Percentiles rank a stretch among this genome's conserved stretches.
Evolutionary conservation across 2,888 invertebrate species (phyloP).

Genomic region (Drosophila austrosaltans): DNA sequence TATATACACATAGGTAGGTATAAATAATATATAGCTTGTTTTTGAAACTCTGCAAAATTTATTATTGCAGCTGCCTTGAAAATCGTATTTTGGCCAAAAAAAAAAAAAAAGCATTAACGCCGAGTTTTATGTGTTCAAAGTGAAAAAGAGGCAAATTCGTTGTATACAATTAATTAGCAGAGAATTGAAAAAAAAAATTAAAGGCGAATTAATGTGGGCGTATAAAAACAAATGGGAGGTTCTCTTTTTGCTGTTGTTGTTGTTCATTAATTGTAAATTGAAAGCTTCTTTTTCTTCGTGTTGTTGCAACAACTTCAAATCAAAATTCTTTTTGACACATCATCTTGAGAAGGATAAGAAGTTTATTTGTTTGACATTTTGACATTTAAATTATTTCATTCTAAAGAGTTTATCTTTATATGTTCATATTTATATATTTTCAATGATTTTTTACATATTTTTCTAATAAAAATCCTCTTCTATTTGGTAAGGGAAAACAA

Average conservation of each 20-base stretch:
- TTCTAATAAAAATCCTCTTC: too few species aligned
- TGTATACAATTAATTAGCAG: slow-evolving; percentile 16
- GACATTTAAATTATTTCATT: not conserved
- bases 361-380: not conserved
- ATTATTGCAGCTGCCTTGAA: slow-evolving; percentile 71
- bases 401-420: too few species aligned
- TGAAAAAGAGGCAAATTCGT: slow-evolving; percentile 6
- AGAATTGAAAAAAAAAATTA: slow-evolving; percentile 8
- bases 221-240: not conserved
- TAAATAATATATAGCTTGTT: slow-evolving; percentile 19
- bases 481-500: too few species aligned
- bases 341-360: not conserved
- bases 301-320: not conserved
- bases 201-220: slow-evolving; percentile 4
- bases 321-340: not conserved
- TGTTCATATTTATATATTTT: too few species aligned
- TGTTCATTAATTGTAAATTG: slow-evolving; percentile 8
- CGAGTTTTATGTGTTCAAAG: slow-evolving; percentile 21
- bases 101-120: not conserved
- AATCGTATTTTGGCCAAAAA: slow-evolving; percentile 48
- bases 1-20: slow-evolving; percentile 8
- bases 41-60: slow-evolving; percentile 48
- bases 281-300: not conserved
- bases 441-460: too few species aligned
- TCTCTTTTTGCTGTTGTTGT: not conserved